These are phyloP conservation scores for Clarias macrocephalus DNA, from an alignment of 2,113 vertebrate species.

Conservation along the genomic window DNA sequence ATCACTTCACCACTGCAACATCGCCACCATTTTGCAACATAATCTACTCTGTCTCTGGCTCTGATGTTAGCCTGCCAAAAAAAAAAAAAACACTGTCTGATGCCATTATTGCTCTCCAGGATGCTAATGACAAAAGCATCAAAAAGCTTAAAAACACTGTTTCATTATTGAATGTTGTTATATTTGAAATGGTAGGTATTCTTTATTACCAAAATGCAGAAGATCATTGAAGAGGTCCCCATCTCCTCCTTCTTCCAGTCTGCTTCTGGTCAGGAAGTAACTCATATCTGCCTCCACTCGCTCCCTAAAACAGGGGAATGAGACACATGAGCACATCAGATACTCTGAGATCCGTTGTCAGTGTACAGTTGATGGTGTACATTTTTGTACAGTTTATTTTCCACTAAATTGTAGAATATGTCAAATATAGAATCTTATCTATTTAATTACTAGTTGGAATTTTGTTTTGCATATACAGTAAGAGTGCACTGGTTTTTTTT, in stretches of 20 bases:
- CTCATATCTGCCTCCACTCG: slow-evolving; percentile 79
- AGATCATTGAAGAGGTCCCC: slow-evolving; percentile 62
- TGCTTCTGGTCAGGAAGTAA: slow-evolving; percentile 71
- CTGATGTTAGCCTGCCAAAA: not conserved
- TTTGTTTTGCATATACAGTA: not conserved
- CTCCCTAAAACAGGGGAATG: slow-evolving; percentile 69
- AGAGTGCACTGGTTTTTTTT: not conserved
- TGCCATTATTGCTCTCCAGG: not conserved
- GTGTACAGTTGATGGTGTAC: not conserved
- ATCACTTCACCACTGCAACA: not conserved
- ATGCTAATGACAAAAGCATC: not conserved
- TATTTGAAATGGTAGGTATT: not conserved
- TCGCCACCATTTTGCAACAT: not conserved
- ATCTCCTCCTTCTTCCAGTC: slow-evolving; percentile 60
- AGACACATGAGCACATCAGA: not conserved
- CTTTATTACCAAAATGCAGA: slow-evolving; percentile 64
- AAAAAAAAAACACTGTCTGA: not conserved
- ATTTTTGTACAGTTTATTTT: too few relatives aligned
- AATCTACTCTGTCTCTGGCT: not conserved
- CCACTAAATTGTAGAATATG: too few relatives aligned
- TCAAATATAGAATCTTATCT: not conserved
- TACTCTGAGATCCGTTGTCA: not conserved
- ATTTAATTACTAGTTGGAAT: not conserved
- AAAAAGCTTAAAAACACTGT: not conserved
- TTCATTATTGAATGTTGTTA: not conserved